Conservation (phyloP, 2,113 vertebrate genomes). For the Cisticola juncidis region DNA sequence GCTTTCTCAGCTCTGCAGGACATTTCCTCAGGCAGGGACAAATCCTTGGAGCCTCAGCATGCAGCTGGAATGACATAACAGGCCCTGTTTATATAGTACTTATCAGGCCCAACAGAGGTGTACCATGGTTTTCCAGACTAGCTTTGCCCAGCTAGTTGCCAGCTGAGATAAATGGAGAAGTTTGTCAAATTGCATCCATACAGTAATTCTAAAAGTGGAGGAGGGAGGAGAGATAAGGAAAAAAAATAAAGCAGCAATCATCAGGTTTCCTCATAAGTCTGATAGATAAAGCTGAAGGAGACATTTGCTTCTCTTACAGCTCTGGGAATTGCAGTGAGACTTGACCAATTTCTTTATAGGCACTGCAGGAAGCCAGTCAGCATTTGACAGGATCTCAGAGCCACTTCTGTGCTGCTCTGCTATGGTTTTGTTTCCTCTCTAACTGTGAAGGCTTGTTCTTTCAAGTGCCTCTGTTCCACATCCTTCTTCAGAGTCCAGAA, state of each 20-base stretch:
- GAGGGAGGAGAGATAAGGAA: accelerated
- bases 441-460: neutral
- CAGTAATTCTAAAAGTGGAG: neutral
- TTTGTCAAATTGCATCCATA: neutral
- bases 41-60: neutral
- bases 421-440: neutral
- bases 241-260: neutral
- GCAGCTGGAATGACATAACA: neutral
- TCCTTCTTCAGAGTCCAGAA: neutral
- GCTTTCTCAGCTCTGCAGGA: neutral
- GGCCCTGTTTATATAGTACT: neutral
- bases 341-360: neutral
- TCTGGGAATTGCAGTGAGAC: neutral
- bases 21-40: neutral
- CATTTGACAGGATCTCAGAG: neutral
- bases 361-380: neutral
- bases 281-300: neutral
- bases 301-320: neutral
- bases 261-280: neutral
- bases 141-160: neutral
- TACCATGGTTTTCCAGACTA: neutral
- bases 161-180: neutral
- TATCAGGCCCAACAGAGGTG: neutral
- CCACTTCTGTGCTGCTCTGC: neutral
- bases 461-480: neutral